Evolutionary conservation across 1,140 invertebrate species (phyloP).

Genomic region (Cydia strobilella): DNA sequence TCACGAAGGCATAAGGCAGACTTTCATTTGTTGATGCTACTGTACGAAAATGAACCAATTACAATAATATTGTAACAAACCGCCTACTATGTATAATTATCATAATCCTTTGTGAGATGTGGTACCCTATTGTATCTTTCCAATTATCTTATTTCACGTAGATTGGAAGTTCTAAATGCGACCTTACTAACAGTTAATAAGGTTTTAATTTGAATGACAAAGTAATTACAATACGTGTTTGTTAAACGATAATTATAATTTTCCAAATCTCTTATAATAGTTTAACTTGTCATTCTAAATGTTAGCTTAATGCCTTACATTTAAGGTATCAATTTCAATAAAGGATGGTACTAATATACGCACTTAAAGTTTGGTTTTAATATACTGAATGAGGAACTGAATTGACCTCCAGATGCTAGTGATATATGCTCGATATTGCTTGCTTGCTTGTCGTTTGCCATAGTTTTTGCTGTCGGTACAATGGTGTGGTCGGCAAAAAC

Average conservation of each 20-base stretch:
- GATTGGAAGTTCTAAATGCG: not conserved
- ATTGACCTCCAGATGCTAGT: not conserved
- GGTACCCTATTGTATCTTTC: not conserved
- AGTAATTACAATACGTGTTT: not conserved
- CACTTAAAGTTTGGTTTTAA: not conserved
- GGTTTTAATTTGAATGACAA: not conserved
- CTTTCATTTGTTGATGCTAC: not conserved
- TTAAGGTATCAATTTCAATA: not conserved
- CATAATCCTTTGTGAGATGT: slow-evolving; percentile 22
- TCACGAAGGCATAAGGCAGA: not conserved
- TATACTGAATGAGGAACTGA: slow-evolving; percentile 4
- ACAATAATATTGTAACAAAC: not conserved
- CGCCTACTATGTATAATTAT: slow-evolving; percentile 6
- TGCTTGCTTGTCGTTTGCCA: slow-evolving; percentile 5
- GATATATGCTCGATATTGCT: not conserved
- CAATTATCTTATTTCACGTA: not conserved
- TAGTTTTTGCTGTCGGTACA: slow-evolving; percentile 24
- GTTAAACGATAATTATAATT: not conserved
- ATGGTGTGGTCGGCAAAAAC: slow-evolving; percentile 11
- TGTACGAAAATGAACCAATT: not conserved
- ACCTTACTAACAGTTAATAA: not conserved
- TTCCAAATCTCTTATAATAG: not conserved
- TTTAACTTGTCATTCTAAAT: not conserved
- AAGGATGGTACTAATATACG: not conserved
- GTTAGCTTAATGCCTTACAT: not conserved